These are phyloP conservation scores for Apostichopus parvimensis DNA, from an alignment of 35 echinoderm and acorn worm species.

Conservation along the genomic window DNA sequence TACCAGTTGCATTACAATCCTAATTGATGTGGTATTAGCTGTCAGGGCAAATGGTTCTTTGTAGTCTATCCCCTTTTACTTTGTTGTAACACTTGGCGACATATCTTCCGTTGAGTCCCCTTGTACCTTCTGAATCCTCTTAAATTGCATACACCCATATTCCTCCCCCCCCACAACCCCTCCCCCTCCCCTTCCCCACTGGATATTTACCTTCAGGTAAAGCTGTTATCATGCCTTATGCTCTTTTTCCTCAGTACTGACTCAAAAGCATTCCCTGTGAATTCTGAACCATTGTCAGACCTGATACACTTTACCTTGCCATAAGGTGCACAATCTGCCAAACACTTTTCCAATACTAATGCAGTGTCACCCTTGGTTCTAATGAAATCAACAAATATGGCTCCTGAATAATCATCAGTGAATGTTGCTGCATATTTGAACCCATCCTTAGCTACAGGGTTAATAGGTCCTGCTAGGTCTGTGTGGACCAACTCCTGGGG, in stretches of 20 bases:
- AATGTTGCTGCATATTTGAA: conserved; percentile 61
- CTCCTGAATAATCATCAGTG: conserved; percentile 61
- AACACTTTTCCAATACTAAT: conserved; percentile 22
- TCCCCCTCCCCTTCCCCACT: too few relatives aligned
- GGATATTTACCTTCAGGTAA: too few relatives aligned
- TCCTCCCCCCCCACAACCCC: too few relatives aligned
- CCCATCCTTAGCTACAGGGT: conserved; percentile 13
- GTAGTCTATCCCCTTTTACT: too few relatives aligned
- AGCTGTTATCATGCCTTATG: conserved; percentile 46
- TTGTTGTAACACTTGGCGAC: too few relatives aligned
- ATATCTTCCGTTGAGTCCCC: too few relatives aligned
- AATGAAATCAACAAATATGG: conserved; percentile 48
- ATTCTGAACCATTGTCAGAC: conserved; percentile 63
- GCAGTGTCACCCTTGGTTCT: conserved; percentile 38
- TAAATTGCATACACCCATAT: too few relatives aligned
- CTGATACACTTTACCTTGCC: conserved; percentile 59
- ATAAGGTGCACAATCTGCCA: conserved; percentile 42
- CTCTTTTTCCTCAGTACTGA: conserved; percentile 1
- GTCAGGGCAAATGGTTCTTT: too few relatives aligned
- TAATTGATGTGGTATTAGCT: too few relatives aligned
- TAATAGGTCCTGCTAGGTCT: conserved; percentile 58
- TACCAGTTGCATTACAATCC: not conserved
- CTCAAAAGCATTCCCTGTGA: conserved; percentile 39
- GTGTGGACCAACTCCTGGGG: conserved; percentile 33
- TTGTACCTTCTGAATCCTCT: too few relatives aligned